Conservation (phyloP, 2,113 vertebrate species). For the Pagrus major region DNA sequence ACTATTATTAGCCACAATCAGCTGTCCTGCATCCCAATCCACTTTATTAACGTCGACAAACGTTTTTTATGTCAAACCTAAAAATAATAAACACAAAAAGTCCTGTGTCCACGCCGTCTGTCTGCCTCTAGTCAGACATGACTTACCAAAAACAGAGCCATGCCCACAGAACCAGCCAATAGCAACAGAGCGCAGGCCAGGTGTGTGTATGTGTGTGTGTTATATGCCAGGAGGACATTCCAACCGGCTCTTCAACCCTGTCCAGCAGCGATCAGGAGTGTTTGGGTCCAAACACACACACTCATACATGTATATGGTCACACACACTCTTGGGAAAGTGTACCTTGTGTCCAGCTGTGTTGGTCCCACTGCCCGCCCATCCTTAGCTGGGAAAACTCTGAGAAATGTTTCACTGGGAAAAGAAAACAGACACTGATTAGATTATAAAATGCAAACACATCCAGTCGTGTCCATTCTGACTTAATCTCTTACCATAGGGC, state of each 20-base stretch:
- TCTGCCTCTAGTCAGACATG: conserved; percentile 2
- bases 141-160: conserved; percentile 42
- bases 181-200: conserved; percentile 34
- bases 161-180: conserved; percentile 32
- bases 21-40: conserved; percentile 41
- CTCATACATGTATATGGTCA: background rate
- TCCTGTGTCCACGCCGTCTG: background rate
- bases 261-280: conserved; percentile 46
- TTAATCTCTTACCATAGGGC: conserved; percentile 85
- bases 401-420: conserved; percentile 76
- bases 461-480: background rate
- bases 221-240: conserved; percentile 58
- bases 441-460: conserved; percentile 20
- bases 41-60: background rate
- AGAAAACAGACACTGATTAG: conserved; percentile 49
- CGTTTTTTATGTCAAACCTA: conserved; percentile 11
- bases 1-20: conserved; percentile 74
- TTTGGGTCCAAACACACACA: conserved; percentile 41
- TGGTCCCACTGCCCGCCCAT: conserved; percentile 61
- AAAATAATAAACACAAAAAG: conserved; percentile 31
- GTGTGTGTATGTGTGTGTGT: conserved; percentile 38
- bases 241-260: conserved; percentile 50
- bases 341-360: conserved; percentile 80
- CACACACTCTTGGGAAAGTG: conserved; percentile 36
- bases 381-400: conserved; percentile 67